Base-by-base conservation (phyloP, 2,888 invertebrate species). In the Pyrochroa serraticornis region DNA sequence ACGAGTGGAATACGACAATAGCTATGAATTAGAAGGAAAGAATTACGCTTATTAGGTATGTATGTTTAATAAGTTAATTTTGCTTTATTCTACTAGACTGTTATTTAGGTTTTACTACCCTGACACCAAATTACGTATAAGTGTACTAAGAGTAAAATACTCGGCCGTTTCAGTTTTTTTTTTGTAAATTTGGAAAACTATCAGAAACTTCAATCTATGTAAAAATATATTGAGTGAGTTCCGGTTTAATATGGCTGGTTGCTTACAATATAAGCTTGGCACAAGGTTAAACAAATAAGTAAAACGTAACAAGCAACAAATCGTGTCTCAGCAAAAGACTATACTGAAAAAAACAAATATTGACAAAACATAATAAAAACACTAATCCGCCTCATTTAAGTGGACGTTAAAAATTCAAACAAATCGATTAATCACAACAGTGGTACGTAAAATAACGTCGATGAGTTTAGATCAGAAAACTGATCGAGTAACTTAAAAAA, bases 41-140 rank as follows among this genome's bases (percentile, higher is more conserved):
- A 60, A 58, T 62, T 65, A 63, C 65, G 61, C 56, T 60, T 62
- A 62, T 45, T 57, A 63, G 9, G 46, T 37, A 58, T 53, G 60
- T 62, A 22, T 22, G 22, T 22, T 22, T 22, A 22, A 22, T 22
- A 66, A 64, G 65, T 66, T 69, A 67, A 64, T 67, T 70, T 69
- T 65, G 64, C 66, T 71, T 63, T 64, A 62, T 62, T 50, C 60
- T 76, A 74, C 71, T 73, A 72, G 71, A 73, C 67, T 71, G 72
- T 71, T 74, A 71, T 73, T 70, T 71, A 69, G 69, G 71, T 77
- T 77, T 77, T 83, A 55, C 86, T 85, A 90, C 90, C 90, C 90
- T 90, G 90, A 89, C 89, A 89, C 87, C 87, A 89, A 89, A 88
- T 90, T 90, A 90, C 90, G 90, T 90, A 90, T 90, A 87, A 88